Percentiles rank a stretch among this genome's conserved stretches.
phyloP scores from a whole-genome alignment of 92 coral and sea anemone species.

The Actinostola sp. region DNA sequence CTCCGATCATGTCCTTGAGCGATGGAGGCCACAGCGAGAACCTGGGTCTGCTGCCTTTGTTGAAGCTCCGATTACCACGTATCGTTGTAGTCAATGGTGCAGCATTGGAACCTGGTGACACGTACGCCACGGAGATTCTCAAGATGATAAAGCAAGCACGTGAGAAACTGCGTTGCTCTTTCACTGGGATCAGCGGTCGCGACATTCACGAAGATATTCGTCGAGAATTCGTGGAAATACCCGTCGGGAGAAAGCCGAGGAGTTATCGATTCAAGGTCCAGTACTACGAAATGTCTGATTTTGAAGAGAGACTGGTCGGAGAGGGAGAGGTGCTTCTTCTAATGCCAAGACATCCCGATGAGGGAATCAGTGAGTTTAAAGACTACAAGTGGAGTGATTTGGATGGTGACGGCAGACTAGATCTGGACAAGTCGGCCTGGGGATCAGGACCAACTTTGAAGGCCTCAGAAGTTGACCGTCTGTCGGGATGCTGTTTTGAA shows the following conservation, averaged over 20 bases:
- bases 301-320: slow-evolving; percentile 44
- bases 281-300: slow-evolving; percentile 57
- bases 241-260: slow-evolving; percentile 77
- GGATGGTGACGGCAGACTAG: slow-evolving; percentile 40
- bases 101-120: slow-evolving; percentile 5
- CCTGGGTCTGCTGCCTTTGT: slow-evolving; percentile 68
- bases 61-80: slow-evolving; percentile 59
- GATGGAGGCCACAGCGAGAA: slow-evolving; percentile 93
- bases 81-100: slow-evolving; percentile 80
- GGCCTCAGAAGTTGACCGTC: slow-evolving; percentile 72
- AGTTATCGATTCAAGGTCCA: slow-evolving; percentile 80
- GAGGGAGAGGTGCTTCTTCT: slow-evolving; percentile 79
- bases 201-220: slow-evolving; percentile 80
- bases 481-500: slow-evolving; percentile 85
- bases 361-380: slow-evolving; percentile 39
- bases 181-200: slow-evolving; percentile 75
- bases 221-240: slow-evolving; percentile 52
- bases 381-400: slow-evolving; percentile 52
- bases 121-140: slow-evolving; percentile 39
- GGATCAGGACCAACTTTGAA: slow-evolving; percentile 79
- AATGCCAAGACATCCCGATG: slow-evolving; percentile 79
- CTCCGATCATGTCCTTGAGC: slow-evolving; percentile 69
- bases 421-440: slow-evolving; percentile 72
- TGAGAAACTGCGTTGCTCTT: slow-evolving; percentile 75
- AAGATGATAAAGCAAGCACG: slow-evolving; percentile 58